phyloP scores from a whole-genome alignment of 1,140 invertebrate species.

The Drosophila punjabiensis region DNA sequence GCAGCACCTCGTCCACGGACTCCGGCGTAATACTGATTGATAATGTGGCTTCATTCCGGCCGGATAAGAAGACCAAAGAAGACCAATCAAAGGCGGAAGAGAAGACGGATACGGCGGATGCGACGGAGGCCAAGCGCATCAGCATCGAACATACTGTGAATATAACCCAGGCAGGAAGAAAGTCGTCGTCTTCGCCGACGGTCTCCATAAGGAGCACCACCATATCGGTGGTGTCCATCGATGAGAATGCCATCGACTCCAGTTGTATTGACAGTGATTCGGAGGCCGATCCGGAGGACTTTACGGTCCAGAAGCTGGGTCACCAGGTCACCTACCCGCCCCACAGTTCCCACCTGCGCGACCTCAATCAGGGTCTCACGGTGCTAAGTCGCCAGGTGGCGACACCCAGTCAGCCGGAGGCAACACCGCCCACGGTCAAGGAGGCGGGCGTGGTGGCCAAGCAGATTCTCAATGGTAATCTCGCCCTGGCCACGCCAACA shows the following conservation, averaged over 20 bases:
- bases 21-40: constrained; percentile 78
- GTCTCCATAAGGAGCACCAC: constrained; percentile 76
- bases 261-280: constrained; percentile 82
- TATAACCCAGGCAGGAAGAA: constrained; percentile 31
- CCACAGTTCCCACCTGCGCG: constrained; percentile 60
- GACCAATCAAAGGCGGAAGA: constrained; percentile 25
- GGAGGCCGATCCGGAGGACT: constrained; percentile 70
- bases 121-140: constrained; percentile 45
- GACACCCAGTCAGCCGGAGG: constrained; percentile 27
- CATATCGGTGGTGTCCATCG: constrained; percentile 80
- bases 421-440: constrained; percentile 3
- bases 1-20: constrained; percentile 80
- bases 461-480: constrained; percentile 62
- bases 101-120: constrained; percentile 2
- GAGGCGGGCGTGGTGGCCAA: constrained; percentile 54
- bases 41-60: constrained; percentile 52
- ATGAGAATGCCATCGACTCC: constrained; percentile 80
- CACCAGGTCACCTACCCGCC: constrained; percentile 73
- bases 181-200: constrained; percentile 59
- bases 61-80: constrained; percentile 53
- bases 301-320: constrained; percentile 79
- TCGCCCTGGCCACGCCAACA: constrained; percentile 47
- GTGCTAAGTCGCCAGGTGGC: constrained; percentile 64
- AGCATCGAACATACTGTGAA: constrained; percentile 73
- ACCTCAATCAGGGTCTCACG: constrained; percentile 72